Evolutionary conservation across 2,888 invertebrate species (phyloP).

Genomic region (Myopa testacea): DNA sequence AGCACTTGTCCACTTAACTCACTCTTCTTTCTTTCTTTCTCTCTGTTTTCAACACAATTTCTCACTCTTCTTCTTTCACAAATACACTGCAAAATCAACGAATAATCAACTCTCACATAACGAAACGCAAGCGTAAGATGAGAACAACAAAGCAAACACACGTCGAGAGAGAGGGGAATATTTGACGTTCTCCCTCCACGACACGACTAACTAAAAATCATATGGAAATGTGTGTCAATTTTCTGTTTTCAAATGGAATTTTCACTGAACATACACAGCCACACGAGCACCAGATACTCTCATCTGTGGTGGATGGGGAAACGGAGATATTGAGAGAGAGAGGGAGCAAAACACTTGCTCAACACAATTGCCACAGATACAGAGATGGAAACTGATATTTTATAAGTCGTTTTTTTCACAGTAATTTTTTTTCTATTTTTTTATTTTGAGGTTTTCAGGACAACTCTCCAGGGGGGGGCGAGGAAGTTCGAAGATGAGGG

Average conservation of each 20-base stretch:
- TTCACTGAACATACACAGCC: constrained; percentile 21
- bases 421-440: constrained; percentile 3
- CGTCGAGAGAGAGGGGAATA: background rate
- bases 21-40: background rate
- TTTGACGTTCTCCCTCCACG: background rate
- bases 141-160: background rate
- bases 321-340: background rate
- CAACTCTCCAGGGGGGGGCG: background rate
- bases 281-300: background rate
- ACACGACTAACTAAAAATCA: constrained; percentile 12
- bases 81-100: background rate
- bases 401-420: background rate
- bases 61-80: background rate
- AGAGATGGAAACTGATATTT: constrained; percentile 19
- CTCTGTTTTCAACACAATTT: background rate
- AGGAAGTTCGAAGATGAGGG: background rate
- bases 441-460: background rate
- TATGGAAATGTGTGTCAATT: constrained; percentile 40
- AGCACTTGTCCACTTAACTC: background rate
- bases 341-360: background rate
- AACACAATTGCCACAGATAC: constrained; percentile 11
- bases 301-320: background rate
- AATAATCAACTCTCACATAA: too few relatives aligned
- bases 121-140: background rate
- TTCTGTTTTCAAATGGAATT: constrained; percentile 27